These are phyloP conservation scores for Cavia aperea DNA, from an alignment of 2,113 vertebrate genomes.

Conservation along the genomic window DNA sequence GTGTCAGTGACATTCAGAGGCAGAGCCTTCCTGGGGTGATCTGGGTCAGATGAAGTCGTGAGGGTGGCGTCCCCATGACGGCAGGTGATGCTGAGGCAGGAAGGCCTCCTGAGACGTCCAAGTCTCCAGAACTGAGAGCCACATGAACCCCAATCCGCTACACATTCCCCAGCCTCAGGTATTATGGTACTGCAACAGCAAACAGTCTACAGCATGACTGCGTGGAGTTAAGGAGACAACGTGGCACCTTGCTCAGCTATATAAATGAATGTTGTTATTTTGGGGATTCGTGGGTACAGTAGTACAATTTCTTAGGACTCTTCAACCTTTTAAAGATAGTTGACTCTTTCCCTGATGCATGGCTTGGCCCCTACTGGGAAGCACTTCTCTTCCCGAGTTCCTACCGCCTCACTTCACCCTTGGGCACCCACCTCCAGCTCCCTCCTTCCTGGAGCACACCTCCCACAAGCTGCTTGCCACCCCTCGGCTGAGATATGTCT, in stretches of 20 bases:
- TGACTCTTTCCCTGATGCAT: no score
- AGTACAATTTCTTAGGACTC: not conserved
- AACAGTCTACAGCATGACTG: not conserved
- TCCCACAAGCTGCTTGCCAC: not conserved
- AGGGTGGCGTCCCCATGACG: not conserved
- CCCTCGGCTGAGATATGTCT: not conserved
- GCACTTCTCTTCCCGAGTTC: not conserved
- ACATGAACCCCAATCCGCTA: not conserved
- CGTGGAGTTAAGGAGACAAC: not conserved
- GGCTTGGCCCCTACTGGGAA: not conserved
- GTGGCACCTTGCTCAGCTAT: not conserved
- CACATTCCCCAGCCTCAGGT: not conserved
- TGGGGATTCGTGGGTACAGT: not conserved
- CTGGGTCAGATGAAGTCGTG: not conserved
- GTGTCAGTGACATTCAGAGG: not conserved
- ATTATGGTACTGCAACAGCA: not conserved
- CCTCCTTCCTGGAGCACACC: not conserved
- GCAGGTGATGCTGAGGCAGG: not conserved
- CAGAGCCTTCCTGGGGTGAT: not conserved
- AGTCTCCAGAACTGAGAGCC: not conserved
- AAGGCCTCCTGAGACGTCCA: not conserved
- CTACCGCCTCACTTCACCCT: no score
- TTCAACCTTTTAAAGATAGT: not conserved
- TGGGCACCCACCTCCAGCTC: accelerated
- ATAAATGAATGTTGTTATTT: not conserved